phyloP scores from a whole-genome alignment of 1,140 invertebrate species.

The Pseudomyrmex gracilis region DNA sequence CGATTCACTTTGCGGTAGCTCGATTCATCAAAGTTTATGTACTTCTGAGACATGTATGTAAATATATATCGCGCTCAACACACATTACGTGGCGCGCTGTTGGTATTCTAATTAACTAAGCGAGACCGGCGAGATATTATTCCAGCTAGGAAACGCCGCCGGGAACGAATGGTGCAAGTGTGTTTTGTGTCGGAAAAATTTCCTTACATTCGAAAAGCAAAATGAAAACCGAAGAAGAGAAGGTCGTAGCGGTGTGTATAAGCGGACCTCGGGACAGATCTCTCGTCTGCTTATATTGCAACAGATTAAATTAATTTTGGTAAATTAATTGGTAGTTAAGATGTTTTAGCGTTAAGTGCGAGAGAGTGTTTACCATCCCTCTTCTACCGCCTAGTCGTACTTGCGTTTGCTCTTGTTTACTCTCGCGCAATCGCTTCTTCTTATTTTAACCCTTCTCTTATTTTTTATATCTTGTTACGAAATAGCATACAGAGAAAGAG shows the following conservation, averaged over 20 bases:
- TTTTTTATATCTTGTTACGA: neutral
- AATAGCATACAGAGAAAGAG: neutral
- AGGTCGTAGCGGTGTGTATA: neutral
- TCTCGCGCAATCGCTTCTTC: constrained; percentile 1
- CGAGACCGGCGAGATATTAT: constrained; percentile 25
- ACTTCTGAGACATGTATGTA: constrained; percentile 2
- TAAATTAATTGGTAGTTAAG: constrained; percentile 82
- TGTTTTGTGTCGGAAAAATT: constrained; percentile 8
- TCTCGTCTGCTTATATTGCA: constrained; percentile 77
- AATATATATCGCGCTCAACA: neutral
- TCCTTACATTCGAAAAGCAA: neutral
- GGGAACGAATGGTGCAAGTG: neutral
- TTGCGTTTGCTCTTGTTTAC: neutral
- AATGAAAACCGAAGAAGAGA: neutral
- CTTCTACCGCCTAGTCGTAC: constrained; percentile 23
- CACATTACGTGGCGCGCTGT: constrained; percentile 6
- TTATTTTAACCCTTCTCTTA: constrained; percentile 23
- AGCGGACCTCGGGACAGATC: constrained; percentile 60
- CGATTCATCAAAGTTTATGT: constrained; percentile 27
- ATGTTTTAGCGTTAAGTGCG: constrained; percentile 79
- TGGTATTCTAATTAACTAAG: constrained; percentile 35
- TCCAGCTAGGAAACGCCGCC: neutral
- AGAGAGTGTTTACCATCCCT: constrained; percentile 56
- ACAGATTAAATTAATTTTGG: constrained; percentile 81
- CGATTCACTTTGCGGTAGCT: constrained; percentile 1